phyloP scores from a whole-genome alignment of 2,888 invertebrate genomes.

The Hedychridium roseum region DNA sequence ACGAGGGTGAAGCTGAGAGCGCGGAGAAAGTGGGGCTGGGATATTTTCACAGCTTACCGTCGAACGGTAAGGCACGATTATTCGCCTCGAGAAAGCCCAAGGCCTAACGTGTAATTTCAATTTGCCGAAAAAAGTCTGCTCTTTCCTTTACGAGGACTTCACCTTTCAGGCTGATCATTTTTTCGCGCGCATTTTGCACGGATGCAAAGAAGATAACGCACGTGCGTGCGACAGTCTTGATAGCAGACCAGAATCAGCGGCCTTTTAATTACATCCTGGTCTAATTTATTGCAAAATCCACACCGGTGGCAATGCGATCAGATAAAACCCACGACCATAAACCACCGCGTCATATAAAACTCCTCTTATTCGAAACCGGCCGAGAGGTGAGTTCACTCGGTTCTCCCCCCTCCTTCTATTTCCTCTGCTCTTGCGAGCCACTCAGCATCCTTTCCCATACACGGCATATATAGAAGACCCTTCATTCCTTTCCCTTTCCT shows the following conservation, averaged over 20 bases:
- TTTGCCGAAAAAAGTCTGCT: too few species aligned
- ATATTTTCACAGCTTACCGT: neutral
- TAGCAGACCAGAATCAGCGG: slow-evolving; percentile 39
- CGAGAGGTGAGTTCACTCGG: slow-evolving; percentile 27
- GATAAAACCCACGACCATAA: slow-evolving; percentile 59
- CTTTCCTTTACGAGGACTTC: too few species aligned
- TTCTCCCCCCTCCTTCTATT: neutral
- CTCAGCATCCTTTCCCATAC: slow-evolving; percentile 45
- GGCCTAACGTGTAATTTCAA: slow-evolving; percentile 46
- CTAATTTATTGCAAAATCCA: slow-evolving; percentile 60
- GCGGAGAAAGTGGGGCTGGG: slow-evolving; percentile 3
- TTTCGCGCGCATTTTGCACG: too few species aligned
- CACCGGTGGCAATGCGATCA: slow-evolving; percentile 61
- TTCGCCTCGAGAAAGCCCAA: too few species aligned
- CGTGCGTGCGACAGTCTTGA: too few species aligned
- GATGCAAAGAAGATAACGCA: too few species aligned
- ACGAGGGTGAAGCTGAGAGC: slow-evolving; percentile 4
- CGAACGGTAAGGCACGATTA: neutral
- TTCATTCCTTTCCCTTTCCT: neutral
- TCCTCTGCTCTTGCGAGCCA: neutral
- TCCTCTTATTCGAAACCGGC: slow-evolving; percentile 49
- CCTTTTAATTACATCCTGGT: slow-evolving; percentile 56
- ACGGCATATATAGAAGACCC: slow-evolving; percentile 27
- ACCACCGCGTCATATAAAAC: slow-evolving; percentile 58
- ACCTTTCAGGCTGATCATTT: too few species aligned